A percentile compares a stretch with the other conserved stretches of the same genome.
Evolutionary conservation across 2,888 invertebrate species (phyloP).

Genomic region (Pristionchus entomophagus): DNA sequence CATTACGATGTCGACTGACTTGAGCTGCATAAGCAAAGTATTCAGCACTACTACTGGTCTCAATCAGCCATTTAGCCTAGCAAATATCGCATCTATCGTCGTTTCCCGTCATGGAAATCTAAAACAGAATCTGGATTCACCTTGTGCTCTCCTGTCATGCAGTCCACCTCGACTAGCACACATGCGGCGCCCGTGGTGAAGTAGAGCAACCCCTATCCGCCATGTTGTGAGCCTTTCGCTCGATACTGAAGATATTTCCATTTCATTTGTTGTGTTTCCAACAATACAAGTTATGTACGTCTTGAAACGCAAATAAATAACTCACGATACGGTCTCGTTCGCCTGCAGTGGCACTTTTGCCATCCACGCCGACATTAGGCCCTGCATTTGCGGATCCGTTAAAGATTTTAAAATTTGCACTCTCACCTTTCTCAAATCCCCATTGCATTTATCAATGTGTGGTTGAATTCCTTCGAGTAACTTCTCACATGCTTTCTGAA

Average conservation of each 20-base stretch:
- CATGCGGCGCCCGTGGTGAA: slow-evolving; percentile 89
- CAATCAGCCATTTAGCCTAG: too few species aligned
- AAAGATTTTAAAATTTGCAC: background rate
- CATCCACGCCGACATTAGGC: slow-evolving; percentile 54
- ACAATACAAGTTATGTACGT: background rate
- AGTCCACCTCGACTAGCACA: slow-evolving; percentile 92
- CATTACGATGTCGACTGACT: slow-evolving; percentile 94
- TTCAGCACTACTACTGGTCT: too few species aligned
- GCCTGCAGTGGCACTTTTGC: slow-evolving; percentile 57
- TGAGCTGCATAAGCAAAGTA: slow-evolving; percentile 79
- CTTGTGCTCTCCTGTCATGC: slow-evolving; percentile 92
- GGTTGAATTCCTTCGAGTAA: slow-evolving; percentile 85
- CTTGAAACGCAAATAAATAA: background rate
- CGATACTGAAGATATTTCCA: slow-evolving; percentile 52
- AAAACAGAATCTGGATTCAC: too few species aligned
- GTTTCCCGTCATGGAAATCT: background rate
- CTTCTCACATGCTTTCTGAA: slow-evolving; percentile 82
- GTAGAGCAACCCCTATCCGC: slow-evolving; percentile 79
- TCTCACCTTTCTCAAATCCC: slow-evolving; percentile 52
- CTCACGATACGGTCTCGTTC: slow-evolving; percentile 59
- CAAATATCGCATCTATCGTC: too few species aligned
- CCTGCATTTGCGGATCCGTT: slow-evolving; percentile 15
- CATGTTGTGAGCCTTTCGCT: slow-evolving; percentile 53
- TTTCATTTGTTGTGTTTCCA: too few species aligned
- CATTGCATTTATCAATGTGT: slow-evolving; percentile 75